Conservation (phyloP, 1,140 invertebrate species). For the Wiebesia pumilae region DNA sequence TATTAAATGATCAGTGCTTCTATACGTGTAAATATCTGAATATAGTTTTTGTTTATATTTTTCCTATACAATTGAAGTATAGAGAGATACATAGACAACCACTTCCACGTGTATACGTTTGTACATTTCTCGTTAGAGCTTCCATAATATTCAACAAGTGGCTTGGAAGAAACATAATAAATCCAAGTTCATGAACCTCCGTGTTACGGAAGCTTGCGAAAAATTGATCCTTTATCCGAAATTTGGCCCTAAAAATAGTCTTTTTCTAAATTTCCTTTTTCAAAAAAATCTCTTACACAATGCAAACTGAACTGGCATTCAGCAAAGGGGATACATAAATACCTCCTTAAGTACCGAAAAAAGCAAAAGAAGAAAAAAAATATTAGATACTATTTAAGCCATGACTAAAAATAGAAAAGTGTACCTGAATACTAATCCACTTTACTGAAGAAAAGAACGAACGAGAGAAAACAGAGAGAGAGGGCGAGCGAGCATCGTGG, state of each 20-base stretch:
- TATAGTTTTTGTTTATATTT: no score
- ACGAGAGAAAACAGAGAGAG: background rate
- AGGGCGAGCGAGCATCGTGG: background rate
- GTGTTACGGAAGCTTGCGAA: background rate
- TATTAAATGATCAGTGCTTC: no score
- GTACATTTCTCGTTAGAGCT: background rate
- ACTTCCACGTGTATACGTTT: background rate
- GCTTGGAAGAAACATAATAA: background rate
- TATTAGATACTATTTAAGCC: constrained; percentile 46
- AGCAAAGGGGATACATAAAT: constrained; percentile 21
- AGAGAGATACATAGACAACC: background rate
- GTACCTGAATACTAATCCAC: constrained; percentile 51
- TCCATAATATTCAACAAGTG: constrained; percentile 13
- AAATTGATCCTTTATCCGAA: constrained; percentile 5
- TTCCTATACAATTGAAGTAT: no score
- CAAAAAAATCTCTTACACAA: constrained; percentile 25
- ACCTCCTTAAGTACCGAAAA: constrained; percentile 18
- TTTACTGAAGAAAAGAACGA: constrained; percentile 18
- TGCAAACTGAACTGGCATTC: background rate
- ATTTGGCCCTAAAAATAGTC: background rate
- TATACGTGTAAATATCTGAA: no score
- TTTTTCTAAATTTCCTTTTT: background rate
- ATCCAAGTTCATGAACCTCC: background rate
- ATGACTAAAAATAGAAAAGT: constrained; percentile 36
- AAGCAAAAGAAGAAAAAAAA: constrained; percentile 38